Evolutionary conservation across 1,140 invertebrate species (phyloP).

Genomic region (Drosophila eugracilis): DNA sequence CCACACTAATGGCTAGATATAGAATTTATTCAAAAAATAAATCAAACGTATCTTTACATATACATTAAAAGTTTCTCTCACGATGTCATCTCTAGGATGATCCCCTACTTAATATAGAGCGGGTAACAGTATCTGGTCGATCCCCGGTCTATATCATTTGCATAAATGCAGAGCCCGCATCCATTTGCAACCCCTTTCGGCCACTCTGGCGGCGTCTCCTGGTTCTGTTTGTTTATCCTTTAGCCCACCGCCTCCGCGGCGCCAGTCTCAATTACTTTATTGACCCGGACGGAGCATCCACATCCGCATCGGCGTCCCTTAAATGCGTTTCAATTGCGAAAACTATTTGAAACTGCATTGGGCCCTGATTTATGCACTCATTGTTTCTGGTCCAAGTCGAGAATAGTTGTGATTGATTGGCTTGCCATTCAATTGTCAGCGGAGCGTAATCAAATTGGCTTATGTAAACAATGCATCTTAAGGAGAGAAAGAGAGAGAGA

Average conservation of each 20-base stretch:
- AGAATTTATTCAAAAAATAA: no score
- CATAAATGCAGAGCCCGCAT: constrained; percentile 55
- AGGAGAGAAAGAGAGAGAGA: no score
- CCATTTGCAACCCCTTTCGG: constrained; percentile 46
- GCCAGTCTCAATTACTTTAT: constrained; percentile 83
- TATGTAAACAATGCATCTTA: constrained; percentile 66
- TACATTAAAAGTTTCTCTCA: no score
- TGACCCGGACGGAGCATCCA: constrained; percentile 48
- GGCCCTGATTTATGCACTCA: constrained; percentile 25
- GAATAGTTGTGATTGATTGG: constrained; percentile 72
- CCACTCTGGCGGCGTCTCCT: constrained; percentile 30
- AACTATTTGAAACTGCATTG: constrained; percentile 40
- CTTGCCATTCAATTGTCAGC: constrained; percentile 68
- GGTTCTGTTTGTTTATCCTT: constrained; percentile 54
- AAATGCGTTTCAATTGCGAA: constrained; percentile 62
- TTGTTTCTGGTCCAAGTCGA: constrained; percentile 55
- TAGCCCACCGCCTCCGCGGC: constrained; percentile 47
- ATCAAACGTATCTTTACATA: no score
- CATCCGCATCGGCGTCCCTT: constrained; percentile 13
- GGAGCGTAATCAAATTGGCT: constrained; percentile 77
- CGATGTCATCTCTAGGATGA: not conserved
- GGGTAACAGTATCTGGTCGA: constrained; percentile 40
- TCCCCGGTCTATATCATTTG: constrained; percentile 31
- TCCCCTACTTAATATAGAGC: constrained; percentile 18
- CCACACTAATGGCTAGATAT: no score